Conservation (phyloP, 2,797 vertebrate genomes). For the Amniataba percoides region DNA sequence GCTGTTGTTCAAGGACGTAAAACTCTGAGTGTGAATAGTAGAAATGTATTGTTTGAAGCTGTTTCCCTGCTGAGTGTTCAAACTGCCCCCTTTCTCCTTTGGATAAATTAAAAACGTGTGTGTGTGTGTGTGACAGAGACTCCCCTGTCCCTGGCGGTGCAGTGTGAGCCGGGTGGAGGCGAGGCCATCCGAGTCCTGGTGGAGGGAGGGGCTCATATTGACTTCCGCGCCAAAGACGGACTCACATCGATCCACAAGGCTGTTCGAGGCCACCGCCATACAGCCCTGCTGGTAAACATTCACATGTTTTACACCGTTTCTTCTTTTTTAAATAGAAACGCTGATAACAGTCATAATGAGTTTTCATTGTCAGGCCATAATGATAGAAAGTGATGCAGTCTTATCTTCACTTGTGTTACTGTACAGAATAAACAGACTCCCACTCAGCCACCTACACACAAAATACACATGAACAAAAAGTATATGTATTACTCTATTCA, state of each 20-base stretch:
- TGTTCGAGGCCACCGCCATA: conserved; percentile 91
- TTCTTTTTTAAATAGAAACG: background rate
- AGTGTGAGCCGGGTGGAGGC: conserved; percentile 91
- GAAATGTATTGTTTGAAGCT: background rate
- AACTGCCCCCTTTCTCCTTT: background rate
- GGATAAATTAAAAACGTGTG: conserved; percentile 1
- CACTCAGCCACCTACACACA: conserved; percentile 39
- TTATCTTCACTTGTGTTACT: conserved; percentile 33
- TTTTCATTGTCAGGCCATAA: conserved; percentile 9
- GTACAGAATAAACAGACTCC: conserved; percentile 37
- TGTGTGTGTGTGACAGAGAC: conserved; percentile 86
- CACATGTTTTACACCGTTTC: background rate
- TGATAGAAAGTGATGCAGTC: conserved; percentile 23
- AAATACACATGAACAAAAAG: conserved; percentile 20
- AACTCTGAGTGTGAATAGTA: conserved; percentile 5
- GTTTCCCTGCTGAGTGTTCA: background rate
- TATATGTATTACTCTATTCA: conserved; percentile 26
- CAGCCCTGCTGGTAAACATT: conserved; percentile 90
- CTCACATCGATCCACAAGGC: conserved; percentile 94
- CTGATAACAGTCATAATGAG: conserved; percentile 4
- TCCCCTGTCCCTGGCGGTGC: conserved; percentile 91
- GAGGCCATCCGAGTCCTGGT: conserved; percentile 92
- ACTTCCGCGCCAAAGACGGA: conserved; percentile 94
- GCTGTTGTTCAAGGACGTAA: conserved; percentile 1
- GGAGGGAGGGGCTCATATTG: conserved; percentile 93